Conservation (phyloP, 2,888 invertebrate species). For the Cantharis nigra region DNA sequence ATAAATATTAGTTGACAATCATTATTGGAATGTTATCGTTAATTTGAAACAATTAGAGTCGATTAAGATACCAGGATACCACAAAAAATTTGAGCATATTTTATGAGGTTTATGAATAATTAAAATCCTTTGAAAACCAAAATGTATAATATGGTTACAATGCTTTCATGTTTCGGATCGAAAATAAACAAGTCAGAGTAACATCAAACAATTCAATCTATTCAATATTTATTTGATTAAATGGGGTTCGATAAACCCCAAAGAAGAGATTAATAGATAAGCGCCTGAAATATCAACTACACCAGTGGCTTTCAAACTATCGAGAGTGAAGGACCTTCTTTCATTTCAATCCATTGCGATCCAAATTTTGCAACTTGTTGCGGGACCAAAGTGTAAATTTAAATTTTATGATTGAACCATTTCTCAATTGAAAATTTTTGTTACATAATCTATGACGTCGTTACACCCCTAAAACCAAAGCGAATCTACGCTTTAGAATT, state of each 20-base stretch:
- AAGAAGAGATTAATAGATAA: background rate
- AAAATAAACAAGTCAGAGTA: background rate
- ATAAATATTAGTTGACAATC: background rate
- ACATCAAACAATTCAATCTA: background rate
- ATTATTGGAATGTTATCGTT: background rate
- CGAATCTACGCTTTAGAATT: background rate
- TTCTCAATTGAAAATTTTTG: background rate
- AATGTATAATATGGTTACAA: background rate
- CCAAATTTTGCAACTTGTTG: no score
- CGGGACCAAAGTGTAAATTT: no score
- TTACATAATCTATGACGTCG: background rate
- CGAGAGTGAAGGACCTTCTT: no score
- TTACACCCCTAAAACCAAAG: background rate
- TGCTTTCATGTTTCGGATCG: background rate
- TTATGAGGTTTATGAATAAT: background rate
- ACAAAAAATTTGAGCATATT: background rate
- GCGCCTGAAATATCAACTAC: background rate
- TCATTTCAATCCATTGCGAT: no score
- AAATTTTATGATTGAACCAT: background rate
- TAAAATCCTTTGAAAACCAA: background rate
- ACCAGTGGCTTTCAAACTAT: background rate
- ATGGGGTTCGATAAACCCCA: background rate
- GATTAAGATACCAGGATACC: background rate
- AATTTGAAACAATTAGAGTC: background rate
- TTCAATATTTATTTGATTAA: background rate